Evolutionary conservation across 2,888 invertebrate species (phyloP).

Genomic region (Synanthedon vespiformis): DNA sequence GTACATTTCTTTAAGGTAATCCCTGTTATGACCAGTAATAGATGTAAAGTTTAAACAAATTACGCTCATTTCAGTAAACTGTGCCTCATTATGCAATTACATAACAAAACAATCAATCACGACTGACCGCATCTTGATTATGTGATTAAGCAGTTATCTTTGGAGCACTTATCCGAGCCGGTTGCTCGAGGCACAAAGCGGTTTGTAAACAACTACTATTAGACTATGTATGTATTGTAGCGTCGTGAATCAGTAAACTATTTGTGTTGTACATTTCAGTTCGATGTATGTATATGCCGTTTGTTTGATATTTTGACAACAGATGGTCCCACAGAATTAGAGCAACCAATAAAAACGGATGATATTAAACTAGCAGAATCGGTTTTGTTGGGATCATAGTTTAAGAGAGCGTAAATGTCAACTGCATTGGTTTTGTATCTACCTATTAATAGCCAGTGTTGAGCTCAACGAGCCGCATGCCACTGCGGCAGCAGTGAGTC

Average conservation of each 20-base stretch:
- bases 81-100: conserved; percentile 22
- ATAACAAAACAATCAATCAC: conserved; percentile 18
- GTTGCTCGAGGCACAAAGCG: conserved; percentile 8
- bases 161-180: conserved; percentile 12
- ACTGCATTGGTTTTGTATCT: conserved; percentile 31
- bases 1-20: too few species aligned
- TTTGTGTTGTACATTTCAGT: too few species aligned
- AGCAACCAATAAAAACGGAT: conserved; percentile 1
- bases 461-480: conserved; percentile 34
- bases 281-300: not conserved
- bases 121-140: conserved; percentile 41
- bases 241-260: not conserved
- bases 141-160: conserved; percentile 47
- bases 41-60: conserved; percentile 2
- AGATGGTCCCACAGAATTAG: not conserved
- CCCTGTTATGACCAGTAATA: not conserved
- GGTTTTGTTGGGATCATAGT: conserved; percentile 41
- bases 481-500: conserved; percentile 40
- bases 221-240: not conserved
- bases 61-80: conserved; percentile 18
- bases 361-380: conserved; percentile 28
- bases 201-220: conserved; percentile 12
- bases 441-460: conserved; percentile 40
- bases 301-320: not conserved
- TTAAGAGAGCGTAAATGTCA: conserved; percentile 64